Evolutionary conservation across 2,888 invertebrate genomes (phyloP), one percentile per base, ranked within the genome.

Genomic region (Melolontha melolontha): DNA sequence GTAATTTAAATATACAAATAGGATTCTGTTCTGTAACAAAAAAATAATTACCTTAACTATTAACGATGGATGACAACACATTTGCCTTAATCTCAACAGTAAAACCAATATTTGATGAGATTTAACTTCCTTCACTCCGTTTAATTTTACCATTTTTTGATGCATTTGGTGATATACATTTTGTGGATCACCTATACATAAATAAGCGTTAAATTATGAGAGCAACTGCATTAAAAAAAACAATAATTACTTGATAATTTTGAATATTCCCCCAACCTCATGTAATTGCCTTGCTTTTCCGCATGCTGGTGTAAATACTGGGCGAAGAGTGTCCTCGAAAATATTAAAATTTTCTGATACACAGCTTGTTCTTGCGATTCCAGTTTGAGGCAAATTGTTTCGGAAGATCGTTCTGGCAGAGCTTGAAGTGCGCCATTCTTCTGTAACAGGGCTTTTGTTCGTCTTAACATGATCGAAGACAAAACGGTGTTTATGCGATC

Each of bases 11-110:
- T n/a, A n/a, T n/a, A n/a, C n/a, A n/a, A n/a, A n/a, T n/a, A n/a
- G n/a, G n/a, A n/a, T n/a, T n/a, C n/a, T n/a, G n/a, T 22, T 22
- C 22, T 22, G 22, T 2, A 22, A 4, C 16, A 14, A 10, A 69
- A 42, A 52, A 34, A 17, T 42, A 81, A 84, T 81, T 81, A 90
- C 89, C 67, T 87, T 80, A 75, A 88, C 87, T 74, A 96, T 93
- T 12, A 98, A 86, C 0, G 91, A 91, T 29, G 96, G 92, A 85
- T 97, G 97, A 78, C 94, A 93, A 79, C 95, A 95, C 68, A 94
- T 90, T 80, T 98, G 97, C 0, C 97, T 87, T 68, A 98, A 83
- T 10, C 97, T 87, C 65, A 97, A 83, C 11, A 98, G 80, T 1
- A 97, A 85, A 0, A 96, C 92, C 72, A 98, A 83, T 80, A 95